These are phyloP conservation scores for Chaitophorus viminalis DNA, from an alignment of 2,888 invertebrate species.

Conservation along the genomic window DNA sequence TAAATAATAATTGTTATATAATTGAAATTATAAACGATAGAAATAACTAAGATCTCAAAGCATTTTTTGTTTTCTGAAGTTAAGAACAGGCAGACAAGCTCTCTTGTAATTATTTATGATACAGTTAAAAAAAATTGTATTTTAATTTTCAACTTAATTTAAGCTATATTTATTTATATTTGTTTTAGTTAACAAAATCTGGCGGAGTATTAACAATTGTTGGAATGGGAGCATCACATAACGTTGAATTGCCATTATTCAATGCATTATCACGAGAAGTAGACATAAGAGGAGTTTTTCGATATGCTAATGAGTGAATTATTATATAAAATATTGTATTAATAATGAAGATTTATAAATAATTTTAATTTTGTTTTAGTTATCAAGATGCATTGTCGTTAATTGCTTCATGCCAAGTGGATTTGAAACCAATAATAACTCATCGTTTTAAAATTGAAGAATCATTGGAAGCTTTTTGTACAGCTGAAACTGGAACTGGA, in stretches of 20 bases:
- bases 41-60: too few species aligned
- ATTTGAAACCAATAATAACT: constrained; percentile 84
- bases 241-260: constrained; percentile 83
- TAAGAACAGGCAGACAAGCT: not conserved
- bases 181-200: constrained; percentile 80
- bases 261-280: constrained; percentile 86
- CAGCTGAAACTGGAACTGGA: constrained; percentile 77
- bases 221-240: constrained; percentile 81
- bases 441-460: constrained; percentile 84
- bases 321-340: not conserved
- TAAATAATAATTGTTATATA: too few species aligned
- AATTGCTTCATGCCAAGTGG: constrained; percentile 79
- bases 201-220: constrained; percentile 89
- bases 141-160: not conserved
- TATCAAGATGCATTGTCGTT: constrained; percentile 82
- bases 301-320: constrained; percentile 86
- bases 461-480: constrained; percentile 84
- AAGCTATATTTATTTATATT: not conserved
- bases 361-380: constrained; percentile 69
- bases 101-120: too few species aligned
- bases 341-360: not conserved
- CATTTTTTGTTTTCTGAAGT: not conserved
- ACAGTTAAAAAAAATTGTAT: not conserved
- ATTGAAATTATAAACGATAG: too few species aligned
- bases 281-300: constrained; percentile 91